Conservation (phyloP, 30 jellyfish, hydroid and myxozoan genomes). For the Turritopsis dohrnii region DNA sequence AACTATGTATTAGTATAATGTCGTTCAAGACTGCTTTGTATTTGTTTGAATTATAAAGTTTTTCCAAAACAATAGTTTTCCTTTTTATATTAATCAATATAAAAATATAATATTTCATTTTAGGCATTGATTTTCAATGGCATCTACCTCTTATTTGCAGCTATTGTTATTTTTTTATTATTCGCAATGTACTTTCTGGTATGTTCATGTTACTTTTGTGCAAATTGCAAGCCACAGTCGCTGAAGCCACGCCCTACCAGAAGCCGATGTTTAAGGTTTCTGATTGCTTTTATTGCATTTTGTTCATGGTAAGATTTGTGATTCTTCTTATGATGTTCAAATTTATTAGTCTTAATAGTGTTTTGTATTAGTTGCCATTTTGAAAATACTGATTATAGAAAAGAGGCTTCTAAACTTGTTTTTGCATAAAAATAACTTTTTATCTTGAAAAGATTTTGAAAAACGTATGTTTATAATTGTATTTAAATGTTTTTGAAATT, state of each 20-base stretch:
- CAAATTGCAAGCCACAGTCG: conserved; percentile 74
- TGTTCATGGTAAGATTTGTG: conserved; percentile 58
- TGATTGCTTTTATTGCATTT: conserved; percentile 67
- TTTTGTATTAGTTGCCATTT: no score
- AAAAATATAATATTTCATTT: no score
- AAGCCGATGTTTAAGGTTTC: conserved; percentile 67
- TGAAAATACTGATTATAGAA: no score
- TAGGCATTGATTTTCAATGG: conserved; percentile 96
- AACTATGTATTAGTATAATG: no score
- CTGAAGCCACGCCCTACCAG: conserved; percentile 77
- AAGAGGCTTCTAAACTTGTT: background rate
- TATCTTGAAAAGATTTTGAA: background rate
- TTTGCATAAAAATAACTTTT: background rate
- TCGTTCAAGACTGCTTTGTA: no score
- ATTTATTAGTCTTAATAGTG: no score
- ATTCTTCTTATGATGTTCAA: background rate
- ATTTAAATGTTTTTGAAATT: background rate
- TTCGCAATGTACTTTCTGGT: conserved; percentile 64
- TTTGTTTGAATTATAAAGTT: no score
- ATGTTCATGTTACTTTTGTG: conserved; percentile 84
- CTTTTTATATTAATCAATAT: no score
- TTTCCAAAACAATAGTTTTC: no score
- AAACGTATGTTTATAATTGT: background rate
- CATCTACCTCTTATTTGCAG: conserved; percentile 47
- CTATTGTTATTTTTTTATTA: conserved; percentile 43